Evolutionary conservation across 2,797 vertebrate genomes (phyloP), one percentile per base, ranked within the genome.

Genomic region (Enteromius trimaculatus): DNA sequence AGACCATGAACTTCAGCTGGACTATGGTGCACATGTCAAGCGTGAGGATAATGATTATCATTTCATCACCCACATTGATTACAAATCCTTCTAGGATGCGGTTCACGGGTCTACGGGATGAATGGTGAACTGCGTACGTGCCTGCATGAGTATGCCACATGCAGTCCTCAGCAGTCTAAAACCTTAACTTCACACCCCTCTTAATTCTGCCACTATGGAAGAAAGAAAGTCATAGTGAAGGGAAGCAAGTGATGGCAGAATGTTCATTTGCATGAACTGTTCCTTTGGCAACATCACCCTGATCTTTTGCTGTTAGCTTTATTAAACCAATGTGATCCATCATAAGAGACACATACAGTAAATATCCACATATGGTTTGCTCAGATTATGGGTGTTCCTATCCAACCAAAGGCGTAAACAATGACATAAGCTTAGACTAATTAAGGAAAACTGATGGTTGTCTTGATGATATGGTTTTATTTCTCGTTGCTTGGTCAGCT

Each of bases 41-140:
- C 37, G 2, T 44, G 66, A 80, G 39, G 66, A 42, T 31, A 80
- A 80, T 69, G 60, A 68, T 82, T 76, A 77, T 26, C 34, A 55
- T 76, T 76, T 76, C 47, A 82, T 68, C 72, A 66, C 10, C 29
- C 44, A 39, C 74, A 72, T 79, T 72, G 68, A 72, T 72, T 53
- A 65, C 71, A 76, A 58, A 77, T 77, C 31, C 21, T 58, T 55
- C 10, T 7, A 42, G 37, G 49, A 82, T 39, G 55, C 17, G 17
- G 60, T 69, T 77, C 81, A 77, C 7, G 6, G 49, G 31, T 66
- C 42, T 17, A 58, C 3, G 14, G 8, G 31, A 51, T 81, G 69
- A 74, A 60, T n/a, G 44, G 8, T 62, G 53, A 80, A 58, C 65
- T 51, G 26, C 29, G 6, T 37, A 64, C 5, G 42, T 2, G n/a